phyloP scores from a whole-genome alignment of 2,113 vertebrate species.

The Dipodomys spectabilis region DNA sequence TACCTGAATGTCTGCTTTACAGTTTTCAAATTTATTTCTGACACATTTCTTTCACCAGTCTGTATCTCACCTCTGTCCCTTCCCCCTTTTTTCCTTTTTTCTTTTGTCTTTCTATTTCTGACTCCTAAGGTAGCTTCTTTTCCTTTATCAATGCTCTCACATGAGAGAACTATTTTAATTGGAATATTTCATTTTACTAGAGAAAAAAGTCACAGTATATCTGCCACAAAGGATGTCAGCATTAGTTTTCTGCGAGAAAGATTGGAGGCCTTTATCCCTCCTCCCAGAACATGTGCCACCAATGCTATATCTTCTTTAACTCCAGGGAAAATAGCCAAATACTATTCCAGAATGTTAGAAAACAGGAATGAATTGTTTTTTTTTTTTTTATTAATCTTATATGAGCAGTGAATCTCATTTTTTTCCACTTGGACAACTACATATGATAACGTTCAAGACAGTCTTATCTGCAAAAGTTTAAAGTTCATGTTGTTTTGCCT shows the following conservation, averaged over 20 bases:
- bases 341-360: constrained; percentile 24
- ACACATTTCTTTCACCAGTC: not conserved
- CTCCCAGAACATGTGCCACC: not conserved
- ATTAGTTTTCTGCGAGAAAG: not conserved
- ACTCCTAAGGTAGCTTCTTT: not conserved
- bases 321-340: not conserved
- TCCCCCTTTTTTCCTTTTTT: not conserved
- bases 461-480: not conserved
- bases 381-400: constrained; percentile 35
- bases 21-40: constrained; percentile 40
- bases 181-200: constrained; percentile 14
- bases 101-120: not conserved
- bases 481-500: constrained; percentile 21
- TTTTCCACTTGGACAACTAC: constrained; percentile 26
- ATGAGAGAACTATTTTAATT: constrained; percentile 59
- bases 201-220: constrained; percentile 44
- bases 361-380: constrained; percentile 10
- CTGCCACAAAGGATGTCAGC: constrained; percentile 51
- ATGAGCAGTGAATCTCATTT: not conserved
- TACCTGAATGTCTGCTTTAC: not conserved
- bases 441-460: constrained; percentile 19
- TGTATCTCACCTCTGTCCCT: not conserved
- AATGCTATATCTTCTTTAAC: not conserved
- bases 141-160: not conserved
- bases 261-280: not conserved